Evolutionary conservation across 2,888 invertebrate genomes (phyloP), one percentile per base, ranked within the genome.

Genomic region (Perdita meconis): DNA sequence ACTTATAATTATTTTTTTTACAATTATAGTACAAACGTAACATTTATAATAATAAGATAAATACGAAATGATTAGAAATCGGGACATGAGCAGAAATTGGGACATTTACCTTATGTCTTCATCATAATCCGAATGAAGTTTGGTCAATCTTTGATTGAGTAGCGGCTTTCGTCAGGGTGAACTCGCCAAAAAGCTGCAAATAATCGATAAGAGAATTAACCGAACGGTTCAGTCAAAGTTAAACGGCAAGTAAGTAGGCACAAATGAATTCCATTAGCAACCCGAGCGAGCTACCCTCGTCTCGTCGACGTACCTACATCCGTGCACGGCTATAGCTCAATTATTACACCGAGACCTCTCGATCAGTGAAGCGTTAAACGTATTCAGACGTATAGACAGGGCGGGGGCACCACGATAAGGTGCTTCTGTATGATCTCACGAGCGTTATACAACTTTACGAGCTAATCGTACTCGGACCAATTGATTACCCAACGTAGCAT

Each of bases 401-500:
- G 53, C 40, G 55, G 50, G 59, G 60, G 53, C 57, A 71, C 44
- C 63, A 57, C 69, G 81, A 81, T 83, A 78, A 83, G 79, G 81
- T 78, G 68, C 60, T 34, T 67, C 60, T 44, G 34, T 67, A 42
- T 51, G 65, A 57, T 56, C 42, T 12, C 19, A 16, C 51, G 38
- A 51, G 59, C 63, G 65, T 78, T 78, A 67, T 51, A 67, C 60
- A 44, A 79, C 70, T 80, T 79, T 79, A 79, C 66, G 79, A 79
- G 74, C 74, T 70, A 79, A 79, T 80, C 74, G 64, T 71, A 64
- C 70, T 51, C 53, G 71, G 65, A 75, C 75, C 79, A 75, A 80
- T 80, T 79, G 80, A 80, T 80, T 80, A 65, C 70, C 65, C 50
- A 80, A 80, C 78, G 73, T 73, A 69, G 44, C 78, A 66, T 73